Evolutionary conservation across 2,888 invertebrate species (phyloP), one percentile per base, ranked within the genome.

Genomic region (Congeria kusceri): DNA sequence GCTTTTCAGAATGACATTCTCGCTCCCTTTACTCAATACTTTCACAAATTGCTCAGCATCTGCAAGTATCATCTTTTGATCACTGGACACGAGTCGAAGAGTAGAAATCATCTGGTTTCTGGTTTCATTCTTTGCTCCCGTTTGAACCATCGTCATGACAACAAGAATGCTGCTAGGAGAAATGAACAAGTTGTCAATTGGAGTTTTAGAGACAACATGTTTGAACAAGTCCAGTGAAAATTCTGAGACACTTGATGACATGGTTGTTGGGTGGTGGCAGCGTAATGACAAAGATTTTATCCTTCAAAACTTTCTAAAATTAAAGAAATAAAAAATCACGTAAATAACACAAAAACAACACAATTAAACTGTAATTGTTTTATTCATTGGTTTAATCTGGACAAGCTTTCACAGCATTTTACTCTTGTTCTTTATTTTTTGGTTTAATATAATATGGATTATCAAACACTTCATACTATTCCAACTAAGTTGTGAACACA

Each of bases 121-220:
- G 11, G 94, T 94, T 27, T 91, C 83, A 3, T 89, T 90, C 57
- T 83, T 86, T 18, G 94, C 93, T 15, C 94, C 94, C 9, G 91
- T 84, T 44, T 90, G 90, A 20, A 93, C 89, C 93, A 94, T 93
- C 44, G 92, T 89, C 74, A 94, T 83, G n/a, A 93, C 93, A 20
- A 91, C 88, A 44, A 91, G 90, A 39, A 94, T 90, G 73, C 93
- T 93, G 75, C 93, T 87, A 0, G 94, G 94, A 1, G 94, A 94
- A 69, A 93, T 84, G 72, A 94, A 92, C 11, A 92, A 23, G 69
- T 90, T 90, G 23, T 80, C 77, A 4, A n/a, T 53, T 53, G 2
- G 20, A 53, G 9, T 23, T 9, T 20, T 9, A 23, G 5, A 20
- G 1, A 25, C 25, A 25, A 53, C 53, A 23, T 23, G 27, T 29